Percentiles rank a stretch among this genome's conserved stretches.
These are phyloP conservation scores for Grapholita molesta DNA, from an alignment of 1,140 invertebrate species.

Conservation along the genomic window DNA sequence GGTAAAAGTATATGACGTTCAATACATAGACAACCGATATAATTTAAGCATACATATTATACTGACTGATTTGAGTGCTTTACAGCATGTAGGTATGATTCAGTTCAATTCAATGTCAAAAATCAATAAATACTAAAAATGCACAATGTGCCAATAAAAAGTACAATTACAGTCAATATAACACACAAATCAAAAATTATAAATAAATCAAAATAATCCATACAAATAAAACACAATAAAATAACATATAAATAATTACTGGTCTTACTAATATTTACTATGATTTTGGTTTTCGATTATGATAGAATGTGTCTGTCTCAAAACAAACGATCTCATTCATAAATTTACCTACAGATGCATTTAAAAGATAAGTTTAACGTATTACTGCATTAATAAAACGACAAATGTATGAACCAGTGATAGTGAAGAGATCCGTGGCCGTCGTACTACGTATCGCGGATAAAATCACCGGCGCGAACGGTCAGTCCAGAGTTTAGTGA, in stretches of 20 bases:
- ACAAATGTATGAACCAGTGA: background rate
- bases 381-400: background rate
- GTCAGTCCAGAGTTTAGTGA: slow-evolving; percentile 45
- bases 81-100: no score
- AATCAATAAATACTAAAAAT: no score
- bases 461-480: slow-evolving; percentile 44
- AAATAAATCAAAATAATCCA: no score
- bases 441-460: slow-evolving; percentile 18
- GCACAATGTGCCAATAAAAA: no score
- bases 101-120: no score
- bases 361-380: background rate
- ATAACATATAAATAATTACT: no score
- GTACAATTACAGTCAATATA: no score
- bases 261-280: no score
- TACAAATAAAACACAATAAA: no score
- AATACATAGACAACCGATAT: background rate
- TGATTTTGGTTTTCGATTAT: no score
- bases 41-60: background rate
- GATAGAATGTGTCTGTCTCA: background rate
- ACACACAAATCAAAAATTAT: no score
- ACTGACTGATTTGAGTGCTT: slow-evolving; percentile 10
- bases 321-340: slow-evolving; percentile 12
- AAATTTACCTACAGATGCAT: background rate
- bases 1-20: background rate
- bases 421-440: background rate